These are phyloP conservation scores for Lithosia quadra DNA, from an alignment of 2,888 invertebrate genomes.

Conservation along the genomic window DNA sequence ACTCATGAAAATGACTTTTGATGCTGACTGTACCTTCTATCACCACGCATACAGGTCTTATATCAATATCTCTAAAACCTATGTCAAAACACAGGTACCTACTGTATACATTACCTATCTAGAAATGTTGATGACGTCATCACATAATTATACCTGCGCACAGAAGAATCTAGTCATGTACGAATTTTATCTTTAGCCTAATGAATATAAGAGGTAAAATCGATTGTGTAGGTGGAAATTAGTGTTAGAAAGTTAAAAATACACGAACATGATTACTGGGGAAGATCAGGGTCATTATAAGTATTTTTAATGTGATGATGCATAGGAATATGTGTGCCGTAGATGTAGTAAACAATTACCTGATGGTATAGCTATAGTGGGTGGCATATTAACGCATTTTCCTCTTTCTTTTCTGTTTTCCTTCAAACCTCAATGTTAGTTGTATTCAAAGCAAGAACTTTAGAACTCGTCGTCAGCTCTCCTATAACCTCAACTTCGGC, in stretches of 20 bases:
- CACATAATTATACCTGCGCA: conserved; percentile 33
- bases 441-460: no score
- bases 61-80: background rate
- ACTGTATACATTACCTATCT: conserved; percentile 29
- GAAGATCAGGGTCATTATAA: conserved; percentile 41
- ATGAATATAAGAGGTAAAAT: conserved; percentile 17
- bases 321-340: background rate
- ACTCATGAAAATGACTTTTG: no score
- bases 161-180: conserved; percentile 29
- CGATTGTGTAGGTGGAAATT: conserved; percentile 17
- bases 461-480: no score
- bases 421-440: no score
- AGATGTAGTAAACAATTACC: background rate
- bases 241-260: conserved; percentile 53
- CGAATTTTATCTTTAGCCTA: conserved; percentile 37
- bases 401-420: no score
- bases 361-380: no score
- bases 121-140: conserved; percentile 48
- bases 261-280: conserved; percentile 17
- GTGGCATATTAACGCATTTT: no score
- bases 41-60: no score
- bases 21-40: no score
- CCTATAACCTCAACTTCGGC: no score
- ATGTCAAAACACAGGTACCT: conserved; percentile 30
- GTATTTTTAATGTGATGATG: conserved; percentile 31